Conservation (phyloP, 2,113 vertebrate genomes). For the Phyllopteryx taeniolatus region DNA sequence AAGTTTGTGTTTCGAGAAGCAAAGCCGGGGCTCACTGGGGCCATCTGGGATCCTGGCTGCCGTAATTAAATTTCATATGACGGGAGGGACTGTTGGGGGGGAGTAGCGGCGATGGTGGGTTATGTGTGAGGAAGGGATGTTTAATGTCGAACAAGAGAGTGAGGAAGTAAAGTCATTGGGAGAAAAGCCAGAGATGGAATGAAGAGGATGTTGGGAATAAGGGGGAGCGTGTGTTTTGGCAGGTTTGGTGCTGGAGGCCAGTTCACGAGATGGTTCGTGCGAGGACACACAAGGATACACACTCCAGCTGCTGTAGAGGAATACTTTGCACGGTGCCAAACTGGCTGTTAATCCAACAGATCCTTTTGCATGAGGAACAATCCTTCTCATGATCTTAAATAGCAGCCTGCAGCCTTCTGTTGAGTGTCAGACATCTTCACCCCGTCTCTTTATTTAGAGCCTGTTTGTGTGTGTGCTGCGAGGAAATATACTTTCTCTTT, state of each 20-base stretch:
- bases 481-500: slow-evolving; percentile 1
- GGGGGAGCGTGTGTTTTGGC: not conserved
- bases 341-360: slow-evolving; percentile 43
- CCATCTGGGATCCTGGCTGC: slow-evolving; percentile 59
- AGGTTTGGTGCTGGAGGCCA: slow-evolving; percentile 9
- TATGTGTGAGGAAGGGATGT: slow-evolving; percentile 7
- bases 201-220: not conserved
- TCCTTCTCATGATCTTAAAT: slow-evolving; percentile 17
- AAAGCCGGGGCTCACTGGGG: slow-evolving; percentile 41
- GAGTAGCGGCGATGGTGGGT: not conserved
- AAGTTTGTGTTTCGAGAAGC: slow-evolving; percentile 46
- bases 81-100: slow-evolving; percentile 8
- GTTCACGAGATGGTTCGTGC: slow-evolving; percentile 17
- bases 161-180: slow-evolving; percentile 2
- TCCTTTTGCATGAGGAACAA: slow-evolving; percentile 32
- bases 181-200: not conserved
- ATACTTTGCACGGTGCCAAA: slow-evolving; percentile 18
- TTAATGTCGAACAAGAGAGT: slow-evolving; percentile 8
- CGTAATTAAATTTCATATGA: slow-evolving; percentile 63
- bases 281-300: slow-evolving; percentile 5
- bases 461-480: slow-evolving; percentile 1
- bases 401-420: slow-evolving; percentile 21
- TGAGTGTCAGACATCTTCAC: slow-evolving; percentile 18
- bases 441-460: slow-evolving; percentile 14
- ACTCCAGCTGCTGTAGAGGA: slow-evolving; percentile 34